Conservation (phyloP, 1,140 invertebrate genomes). For the Cotesia typhae region DNA sequence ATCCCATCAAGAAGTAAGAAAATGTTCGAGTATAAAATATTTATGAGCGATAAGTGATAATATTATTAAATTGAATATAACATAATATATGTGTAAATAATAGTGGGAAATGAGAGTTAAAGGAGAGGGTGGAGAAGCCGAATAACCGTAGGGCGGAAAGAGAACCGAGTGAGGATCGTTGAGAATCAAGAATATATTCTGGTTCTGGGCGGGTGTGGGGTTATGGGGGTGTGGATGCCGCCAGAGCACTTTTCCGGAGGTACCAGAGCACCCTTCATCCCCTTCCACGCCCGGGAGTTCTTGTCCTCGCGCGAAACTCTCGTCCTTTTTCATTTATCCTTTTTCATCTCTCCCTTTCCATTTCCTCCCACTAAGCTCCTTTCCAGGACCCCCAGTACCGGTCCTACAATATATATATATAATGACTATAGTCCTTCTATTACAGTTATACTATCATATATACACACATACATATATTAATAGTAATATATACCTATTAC, state of each 20-base stretch:
- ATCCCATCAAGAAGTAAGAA: no score
- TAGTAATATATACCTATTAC: background rate
- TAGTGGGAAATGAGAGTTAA: no score
- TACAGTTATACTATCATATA: background rate
- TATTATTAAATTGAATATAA: no score
- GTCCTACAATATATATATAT: no score
- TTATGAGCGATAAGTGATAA: no score
- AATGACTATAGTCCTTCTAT: background rate
- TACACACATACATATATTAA: no score
- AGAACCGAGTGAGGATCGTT: background rate
- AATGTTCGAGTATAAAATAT: no score
- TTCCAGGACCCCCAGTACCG: background rate
- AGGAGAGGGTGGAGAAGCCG: background rate
- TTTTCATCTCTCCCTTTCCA: background rate
- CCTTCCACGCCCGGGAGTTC: background rate
- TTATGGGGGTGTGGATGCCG: background rate
- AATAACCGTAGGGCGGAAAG: background rate
- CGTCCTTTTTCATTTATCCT: background rate
- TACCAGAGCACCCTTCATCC: constrained; percentile 1
- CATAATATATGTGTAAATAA: no score
- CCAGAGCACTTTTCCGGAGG: constrained; percentile 5
- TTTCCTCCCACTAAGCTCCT: background rate
- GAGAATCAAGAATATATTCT: constrained; percentile 14
- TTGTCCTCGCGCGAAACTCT: background rate
- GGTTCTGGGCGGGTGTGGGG: background rate